A percentile compares a stretch with the other conserved stretches of the same genome.
Evolutionary conservation across 1,140 invertebrate species (phyloP).

Genomic region (Pentalonia nigronervosa): DNA sequence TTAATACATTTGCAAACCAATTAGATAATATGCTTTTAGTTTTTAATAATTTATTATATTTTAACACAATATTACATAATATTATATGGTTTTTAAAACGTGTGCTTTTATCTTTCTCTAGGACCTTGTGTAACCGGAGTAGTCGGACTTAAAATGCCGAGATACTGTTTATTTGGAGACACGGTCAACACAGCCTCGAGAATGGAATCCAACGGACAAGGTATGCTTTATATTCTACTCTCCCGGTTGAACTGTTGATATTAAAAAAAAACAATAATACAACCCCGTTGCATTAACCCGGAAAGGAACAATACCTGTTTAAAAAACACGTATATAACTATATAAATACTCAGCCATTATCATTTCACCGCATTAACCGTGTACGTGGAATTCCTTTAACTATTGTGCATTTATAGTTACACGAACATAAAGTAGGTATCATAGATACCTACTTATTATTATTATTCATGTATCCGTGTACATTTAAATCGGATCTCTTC

Average conservation of each 20-base stretch:
- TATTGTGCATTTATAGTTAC: not conserved
- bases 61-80: not conserved
- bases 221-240: slow-evolving; percentile 63
- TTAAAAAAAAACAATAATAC: not conserved
- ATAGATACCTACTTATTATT: not conserved
- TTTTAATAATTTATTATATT: not conserved
- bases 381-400: not conserved
- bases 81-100: not conserved
- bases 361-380: not conserved
- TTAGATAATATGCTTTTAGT: not conserved
- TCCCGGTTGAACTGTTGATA: not conserved
- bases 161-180: slow-evolving; percentile 91
- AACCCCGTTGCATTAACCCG: not conserved
- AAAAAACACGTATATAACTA: not conserved
- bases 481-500: not conserved
- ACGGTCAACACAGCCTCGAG: slow-evolving; percentile 93
- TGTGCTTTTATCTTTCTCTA: not conserved
- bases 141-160: slow-evolving; percentile 60
- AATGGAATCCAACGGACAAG: slow-evolving; percentile 92
- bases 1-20: not conserved
- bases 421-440: not conserved
- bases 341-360: not conserved
- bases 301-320: not conserved
- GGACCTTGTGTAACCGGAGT: slow-evolving; percentile 61
- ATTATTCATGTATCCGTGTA: not conserved